These are phyloP conservation scores for Bombus balteatus DNA, from an alignment of 1,140 invertebrate genomes.

Conservation along the genomic window DNA sequence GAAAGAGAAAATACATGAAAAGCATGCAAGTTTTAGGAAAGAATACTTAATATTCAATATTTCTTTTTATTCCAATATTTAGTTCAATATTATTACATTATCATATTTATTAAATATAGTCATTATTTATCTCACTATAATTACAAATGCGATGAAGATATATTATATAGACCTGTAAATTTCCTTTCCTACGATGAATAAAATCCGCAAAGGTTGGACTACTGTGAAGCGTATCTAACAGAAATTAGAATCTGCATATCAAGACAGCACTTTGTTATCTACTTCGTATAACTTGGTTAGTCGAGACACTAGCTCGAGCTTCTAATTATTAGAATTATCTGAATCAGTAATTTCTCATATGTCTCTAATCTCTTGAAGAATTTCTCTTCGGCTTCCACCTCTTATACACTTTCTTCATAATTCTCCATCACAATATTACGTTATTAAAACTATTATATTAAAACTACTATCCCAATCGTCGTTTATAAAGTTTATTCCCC, in stretches of 20 bases:
- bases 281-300: background rate
- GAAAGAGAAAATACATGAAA: no score
- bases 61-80: no score
- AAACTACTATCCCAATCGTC: background rate
- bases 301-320: background rate
- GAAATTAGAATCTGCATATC: background rate
- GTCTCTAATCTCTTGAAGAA: background rate
- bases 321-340: background rate
- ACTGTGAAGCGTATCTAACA: background rate
- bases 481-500: no score
- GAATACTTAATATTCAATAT: no score
- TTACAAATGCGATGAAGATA: no score
- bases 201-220: background rate
- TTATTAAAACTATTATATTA: background rate
- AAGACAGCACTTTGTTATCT: background rate
- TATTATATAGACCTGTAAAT: no score
- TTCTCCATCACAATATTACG: background rate
- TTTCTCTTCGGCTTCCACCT: background rate
- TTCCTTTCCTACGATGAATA: background rate
- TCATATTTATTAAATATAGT: no score
- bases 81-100: no score
- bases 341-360: background rate
- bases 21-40: no score
- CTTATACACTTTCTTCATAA: background rate
- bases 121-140: no score